Percentiles rank a stretch among this genome's conserved stretches.
phyloP scores from a whole-genome alignment of 2,888 invertebrate species.

The Pyrocoelia pectoralis region DNA sequence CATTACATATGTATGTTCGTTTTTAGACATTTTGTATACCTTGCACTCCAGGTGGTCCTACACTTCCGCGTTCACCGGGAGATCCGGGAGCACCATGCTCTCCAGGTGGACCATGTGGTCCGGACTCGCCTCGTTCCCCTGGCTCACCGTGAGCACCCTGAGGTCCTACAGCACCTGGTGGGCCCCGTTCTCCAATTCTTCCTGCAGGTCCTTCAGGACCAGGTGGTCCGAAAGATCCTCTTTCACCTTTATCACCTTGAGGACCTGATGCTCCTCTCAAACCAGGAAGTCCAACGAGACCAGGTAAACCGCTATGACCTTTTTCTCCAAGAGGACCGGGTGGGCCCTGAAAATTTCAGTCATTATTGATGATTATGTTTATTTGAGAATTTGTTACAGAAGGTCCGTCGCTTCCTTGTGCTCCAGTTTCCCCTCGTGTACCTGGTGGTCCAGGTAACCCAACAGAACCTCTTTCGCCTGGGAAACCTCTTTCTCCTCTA shows the following conservation, averaged over 20 bases:
- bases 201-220: constrained; percentile 84
- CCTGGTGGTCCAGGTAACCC: constrained; percentile 74
- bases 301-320: constrained; percentile 75
- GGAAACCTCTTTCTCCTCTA: constrained; percentile 72
- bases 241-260: constrained; percentile 78
- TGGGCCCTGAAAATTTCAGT: constrained; percentile 64
- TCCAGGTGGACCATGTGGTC: constrained; percentile 75
- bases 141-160: constrained; percentile 82
- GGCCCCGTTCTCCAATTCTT: constrained; percentile 73
- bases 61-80: constrained; percentile 77
- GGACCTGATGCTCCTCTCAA: constrained; percentile 71
- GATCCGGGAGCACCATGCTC: constrained; percentile 77
- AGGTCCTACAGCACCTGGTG: constrained; percentile 77
- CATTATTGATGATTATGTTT: no score
- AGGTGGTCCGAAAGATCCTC: constrained; percentile 71
- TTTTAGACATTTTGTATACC: constrained; percentile 57
- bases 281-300: constrained; percentile 77
- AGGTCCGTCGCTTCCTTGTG: constrained; percentile 74
- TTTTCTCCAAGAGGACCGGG: constrained; percentile 73
- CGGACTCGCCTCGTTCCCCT: constrained; percentile 81
- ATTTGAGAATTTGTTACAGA: constrained; percentile 66
- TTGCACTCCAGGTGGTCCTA: constrained; percentile 74
- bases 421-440: constrained; percentile 70
- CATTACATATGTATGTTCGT: not conserved
- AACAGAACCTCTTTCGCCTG: constrained; percentile 76